Base-by-base conservation (phyloP, 2,797 vertebrate species). In the Dipus sagitta region DNA sequence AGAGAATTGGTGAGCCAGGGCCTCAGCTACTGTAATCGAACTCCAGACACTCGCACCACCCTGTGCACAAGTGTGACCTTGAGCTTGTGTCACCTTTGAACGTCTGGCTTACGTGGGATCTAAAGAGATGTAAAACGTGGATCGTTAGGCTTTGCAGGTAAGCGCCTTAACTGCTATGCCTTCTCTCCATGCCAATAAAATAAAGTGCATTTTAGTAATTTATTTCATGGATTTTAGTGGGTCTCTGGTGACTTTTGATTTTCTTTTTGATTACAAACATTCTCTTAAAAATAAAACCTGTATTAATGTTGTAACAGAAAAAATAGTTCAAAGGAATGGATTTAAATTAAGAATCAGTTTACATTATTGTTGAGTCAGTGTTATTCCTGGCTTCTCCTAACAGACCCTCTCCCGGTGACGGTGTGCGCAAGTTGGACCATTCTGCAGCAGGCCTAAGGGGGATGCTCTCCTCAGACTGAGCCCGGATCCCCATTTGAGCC, bases 191-290 rank as follows among this genome's bases (percentile, higher is more conserved):
- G 1, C 47, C 47, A 47, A 47, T 47, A 38, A 54, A 54, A 54
- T 54, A 58, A 58, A 94, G 26, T 26, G 3, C n/a, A 11, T 15
- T 47, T 86, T 20, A 52, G 67, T 86, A 20, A 76, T 68, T 28
- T 93, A 60, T 58, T 60, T 58, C 75, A 86, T 20, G 14, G 47
- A 17, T 80, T 64, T 92, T 26, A 81, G 74, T 77, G 58, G 21
- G 34, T 71, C 68, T 8, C 71, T 17, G 28, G 21, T 38, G 23
- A 3, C 4, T 77, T 77, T 80, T 32, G 38, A 9, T 90, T 64
- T 71, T 81, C 75, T 52, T 85, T 89, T 60, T 65, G 17, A 18
- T 62, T 75, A 24, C 77, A 34, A 90, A 77, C 75, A 86, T 67
- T 58, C 60, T 84, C 65, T 84, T 70, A 60, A 87, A 88, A 80